A percentile compares a stretch with the other conserved stretches of the same genome.
Conservation (phyloP, 2,113 vertebrate genomes). For the Gallinago media region DNA sequence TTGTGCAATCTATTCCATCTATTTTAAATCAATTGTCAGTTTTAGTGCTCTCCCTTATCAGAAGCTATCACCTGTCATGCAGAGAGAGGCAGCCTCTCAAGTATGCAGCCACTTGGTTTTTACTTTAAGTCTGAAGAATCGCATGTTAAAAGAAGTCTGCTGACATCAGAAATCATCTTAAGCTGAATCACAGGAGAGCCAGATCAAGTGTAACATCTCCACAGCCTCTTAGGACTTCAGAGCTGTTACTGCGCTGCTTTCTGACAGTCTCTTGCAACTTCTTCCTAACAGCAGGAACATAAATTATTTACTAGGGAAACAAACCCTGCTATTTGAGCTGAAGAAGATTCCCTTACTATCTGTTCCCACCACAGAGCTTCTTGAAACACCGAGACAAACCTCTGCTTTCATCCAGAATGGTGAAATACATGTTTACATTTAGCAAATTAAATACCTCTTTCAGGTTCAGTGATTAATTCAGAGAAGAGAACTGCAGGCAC, state of each 20-base stretch:
- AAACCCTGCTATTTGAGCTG: not conserved
- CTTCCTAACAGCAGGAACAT: not conserved
- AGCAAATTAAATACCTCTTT: not conserved
- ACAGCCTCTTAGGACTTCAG: not conserved
- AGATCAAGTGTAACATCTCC: not conserved
- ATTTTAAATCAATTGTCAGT: not conserved
- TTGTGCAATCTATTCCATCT: not conserved
- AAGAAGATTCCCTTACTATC: not conserved
- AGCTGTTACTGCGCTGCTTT: not conserved
- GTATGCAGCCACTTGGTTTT: not conserved
- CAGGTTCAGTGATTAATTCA: not conserved
- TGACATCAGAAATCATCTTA: not conserved
- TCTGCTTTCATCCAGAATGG: not conserved
- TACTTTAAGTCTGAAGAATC: rapidly evolving
- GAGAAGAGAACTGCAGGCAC: not conserved
- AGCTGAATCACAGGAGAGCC: not conserved
- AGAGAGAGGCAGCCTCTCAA: not conserved
- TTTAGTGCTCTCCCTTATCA: not conserved
- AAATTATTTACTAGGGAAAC: slow-evolving; percentile 1
- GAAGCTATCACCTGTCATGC: not conserved
- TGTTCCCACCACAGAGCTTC: not conserved
- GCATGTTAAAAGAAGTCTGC: not conserved
- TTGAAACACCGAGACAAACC: not conserved
- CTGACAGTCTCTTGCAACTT: not conserved
- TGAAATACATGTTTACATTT: not conserved